Evolutionary conservation across 2,888 invertebrate species (phyloP).

Genomic region (Liposcelis brunnea): DNA sequence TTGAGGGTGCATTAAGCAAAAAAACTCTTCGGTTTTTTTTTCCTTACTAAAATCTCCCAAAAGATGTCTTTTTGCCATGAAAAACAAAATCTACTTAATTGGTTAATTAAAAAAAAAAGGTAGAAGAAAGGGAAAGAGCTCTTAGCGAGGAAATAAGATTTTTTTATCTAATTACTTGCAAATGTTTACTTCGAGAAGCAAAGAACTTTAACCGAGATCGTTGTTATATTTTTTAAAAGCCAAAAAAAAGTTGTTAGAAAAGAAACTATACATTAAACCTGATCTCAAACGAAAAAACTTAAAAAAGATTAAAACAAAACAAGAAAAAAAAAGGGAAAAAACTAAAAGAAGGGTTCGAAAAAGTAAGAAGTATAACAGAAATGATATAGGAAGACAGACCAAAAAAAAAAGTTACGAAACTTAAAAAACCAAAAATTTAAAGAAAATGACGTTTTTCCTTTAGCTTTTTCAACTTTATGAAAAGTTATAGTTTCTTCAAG

Average conservation of each 20-base stretch:
- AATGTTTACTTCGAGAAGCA: too few species aligned
- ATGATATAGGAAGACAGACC: neutral
- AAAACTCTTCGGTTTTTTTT: too few species aligned
- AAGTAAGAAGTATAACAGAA: neutral
- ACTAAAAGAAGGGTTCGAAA: neutral
- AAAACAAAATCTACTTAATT: conserved; percentile 11
- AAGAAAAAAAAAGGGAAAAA: neutral
- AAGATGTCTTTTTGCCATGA: conserved; percentile 4
- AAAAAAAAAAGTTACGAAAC: conserved; percentile 3
- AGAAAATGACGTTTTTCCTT: neutral
- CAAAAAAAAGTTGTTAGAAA: too few species aligned
- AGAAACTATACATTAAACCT: too few species aligned
- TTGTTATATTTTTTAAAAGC: too few species aligned
- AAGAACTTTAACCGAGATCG: too few species aligned
- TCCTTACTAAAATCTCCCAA: too few species aligned
- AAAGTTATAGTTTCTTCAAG: conserved; percentile 2
- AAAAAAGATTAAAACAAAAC: neutral
- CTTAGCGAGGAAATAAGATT: too few species aligned
- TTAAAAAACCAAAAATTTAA: neutral
- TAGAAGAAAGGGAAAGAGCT: conserved; percentile 13
- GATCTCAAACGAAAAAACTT: too few species aligned
- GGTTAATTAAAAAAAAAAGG: neutral
- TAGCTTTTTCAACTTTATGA: too few species aligned
- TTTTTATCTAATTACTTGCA: too few species aligned
- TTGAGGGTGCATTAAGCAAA: too few species aligned